phyloP scores from a whole-genome alignment of 2,797 vertebrate genomes.

The Gambelia wislizenii region DNA sequence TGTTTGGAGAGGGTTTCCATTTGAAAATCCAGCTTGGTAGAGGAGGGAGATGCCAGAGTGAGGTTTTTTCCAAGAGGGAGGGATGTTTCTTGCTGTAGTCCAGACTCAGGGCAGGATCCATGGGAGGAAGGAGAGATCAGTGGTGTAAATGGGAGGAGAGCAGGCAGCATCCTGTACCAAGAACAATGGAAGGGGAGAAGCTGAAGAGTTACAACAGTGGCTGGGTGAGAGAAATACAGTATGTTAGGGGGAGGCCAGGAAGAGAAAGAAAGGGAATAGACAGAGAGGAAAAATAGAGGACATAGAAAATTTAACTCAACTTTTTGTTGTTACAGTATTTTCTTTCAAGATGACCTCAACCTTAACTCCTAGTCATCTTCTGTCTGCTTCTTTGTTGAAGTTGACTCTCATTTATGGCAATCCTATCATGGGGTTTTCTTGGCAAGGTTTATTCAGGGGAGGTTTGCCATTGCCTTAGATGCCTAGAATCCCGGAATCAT shows the following conservation, averaged over 20 bases:
- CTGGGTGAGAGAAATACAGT: not conserved
- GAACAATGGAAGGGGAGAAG: not conserved
- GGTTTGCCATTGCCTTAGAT: not conserved
- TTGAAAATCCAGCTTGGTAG: not conserved
- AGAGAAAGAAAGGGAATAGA: too few relatives aligned
- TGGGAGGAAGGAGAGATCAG: too few relatives aligned
- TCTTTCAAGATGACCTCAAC: too few relatives aligned
- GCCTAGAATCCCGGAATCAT: not conserved
- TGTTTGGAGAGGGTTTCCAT: slow-evolving; percentile 41
- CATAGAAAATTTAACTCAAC: too few relatives aligned
- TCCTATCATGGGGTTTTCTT: too few relatives aligned
- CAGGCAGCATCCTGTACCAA: not conserved
- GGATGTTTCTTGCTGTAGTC: too few relatives aligned
- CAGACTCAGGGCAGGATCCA: not conserved
- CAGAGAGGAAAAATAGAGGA: too few relatives aligned
- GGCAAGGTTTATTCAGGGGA: too few relatives aligned
- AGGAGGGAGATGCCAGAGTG: not conserved
- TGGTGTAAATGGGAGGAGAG: not conserved
- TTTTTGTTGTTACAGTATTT: too few relatives aligned
- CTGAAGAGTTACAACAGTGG: not conserved
- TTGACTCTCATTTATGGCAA: too few relatives aligned
- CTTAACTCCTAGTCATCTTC: too few relatives aligned
- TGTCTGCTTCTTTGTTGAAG: too few relatives aligned
- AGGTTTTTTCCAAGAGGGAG: not conserved
- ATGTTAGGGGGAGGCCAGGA: not conserved